Base-by-base conservation (phyloP, 2,888 invertebrate species). In the Uloborus plumipes region DNA sequence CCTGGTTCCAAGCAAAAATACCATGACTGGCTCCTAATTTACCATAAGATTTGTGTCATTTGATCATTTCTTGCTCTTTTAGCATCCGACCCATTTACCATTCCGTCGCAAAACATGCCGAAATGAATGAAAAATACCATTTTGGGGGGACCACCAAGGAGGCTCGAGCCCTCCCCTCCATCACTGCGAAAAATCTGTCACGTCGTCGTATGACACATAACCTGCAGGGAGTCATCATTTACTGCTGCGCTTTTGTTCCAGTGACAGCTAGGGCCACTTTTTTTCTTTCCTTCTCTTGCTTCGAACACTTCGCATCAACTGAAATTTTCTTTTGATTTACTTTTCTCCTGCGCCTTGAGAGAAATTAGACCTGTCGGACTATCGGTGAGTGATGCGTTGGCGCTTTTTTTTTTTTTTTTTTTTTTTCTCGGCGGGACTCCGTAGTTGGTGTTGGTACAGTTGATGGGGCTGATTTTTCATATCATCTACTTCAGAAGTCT, bases 191-290 rank as follows among this genome's bases (percentile, higher is more conserved):
- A 18, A 51, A 18, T 16, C 58, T 47, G 55, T 62, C 47, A 53
- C 61, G 53, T 62, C 70, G 70, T 65, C 64, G 53, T 58, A 64
- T 81, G 80, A 81, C 80, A 65, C 62, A 81, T 53, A 71, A 75
- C 66, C 81, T 64, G 75, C 75, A 71, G 81, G 81, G 53, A 31
- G 81, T 66, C 74, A 81, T 81, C 69, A 81, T 61, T 81, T 81
- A 74, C 80, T 49, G 69, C 67, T 62, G 75, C 39, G 75, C 66
- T 76, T 81, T 81, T 81, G 75, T 81, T 81, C 81, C 58, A 59
- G 15, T 71, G 81, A 81, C 81, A 81, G 64, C 51, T 71, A 51
- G n/a, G 26, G 18, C 49, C 53, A n/a, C 47, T 55, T 70, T 59
- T 55, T 59, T 39, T 6, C 20, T 14, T 26, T 26, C 16, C 49